Conservation (phyloP, 2,797 vertebrate genomes). For the Phataginus tricuspis region DNA sequence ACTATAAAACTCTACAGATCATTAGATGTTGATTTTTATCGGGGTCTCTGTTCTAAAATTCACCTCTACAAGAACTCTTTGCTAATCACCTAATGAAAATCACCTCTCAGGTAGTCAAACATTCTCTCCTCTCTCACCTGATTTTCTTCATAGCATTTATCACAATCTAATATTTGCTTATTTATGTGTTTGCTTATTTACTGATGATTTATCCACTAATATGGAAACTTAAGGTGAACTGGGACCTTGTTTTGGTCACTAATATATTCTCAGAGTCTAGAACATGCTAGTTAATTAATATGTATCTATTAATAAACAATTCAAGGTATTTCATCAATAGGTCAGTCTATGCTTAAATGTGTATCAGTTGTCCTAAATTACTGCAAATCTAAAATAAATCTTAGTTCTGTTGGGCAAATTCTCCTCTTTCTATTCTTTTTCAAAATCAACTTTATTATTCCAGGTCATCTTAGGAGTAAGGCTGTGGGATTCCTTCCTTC, state of each 20-base stretch:
- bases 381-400: not conserved
- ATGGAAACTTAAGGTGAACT: not conserved
- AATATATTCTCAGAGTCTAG: not conserved
- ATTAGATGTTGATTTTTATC: not conserved
- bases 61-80: not conserved
- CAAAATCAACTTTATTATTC: conserved; percentile 21
- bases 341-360: not conserved
- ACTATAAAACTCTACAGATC: not conserved
- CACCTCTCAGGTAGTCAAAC: not conserved
- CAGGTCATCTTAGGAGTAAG: conserved; percentile 1
- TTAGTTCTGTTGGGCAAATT: not conserved
- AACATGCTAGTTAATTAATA: not conserved
- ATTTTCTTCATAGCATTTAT: conserved; percentile 14
- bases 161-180: not conserved
- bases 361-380: not conserved
- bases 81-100: not conserved
- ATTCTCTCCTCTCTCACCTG: not conserved
- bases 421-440: not conserved
- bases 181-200: not conserved
- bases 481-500: not conserved
- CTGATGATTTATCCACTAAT: not conserved
- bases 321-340: not conserved
- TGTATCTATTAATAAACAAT: not conserved
- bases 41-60: not conserved
- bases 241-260: not conserved